Evolutionary conservation across 2,888 invertebrate genomes (phyloP).

Genomic region (Rotaria sp.): DNA sequence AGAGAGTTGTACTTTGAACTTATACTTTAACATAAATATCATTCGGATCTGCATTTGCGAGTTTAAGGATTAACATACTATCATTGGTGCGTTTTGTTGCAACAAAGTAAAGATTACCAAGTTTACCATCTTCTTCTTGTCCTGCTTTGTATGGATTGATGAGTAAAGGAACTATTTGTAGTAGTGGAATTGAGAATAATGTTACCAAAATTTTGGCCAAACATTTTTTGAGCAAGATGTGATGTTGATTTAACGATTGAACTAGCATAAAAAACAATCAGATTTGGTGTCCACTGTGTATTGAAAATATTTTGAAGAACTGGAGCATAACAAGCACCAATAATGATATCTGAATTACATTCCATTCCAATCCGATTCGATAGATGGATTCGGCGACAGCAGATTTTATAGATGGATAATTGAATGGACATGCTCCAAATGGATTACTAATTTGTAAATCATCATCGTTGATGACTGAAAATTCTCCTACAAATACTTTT

Average conservation of each 20-base stretch:
- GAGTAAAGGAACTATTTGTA: neutral
- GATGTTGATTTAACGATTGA: neutral
- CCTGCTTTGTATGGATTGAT: neutral
- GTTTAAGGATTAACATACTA: neutral
- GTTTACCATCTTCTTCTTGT: neutral
- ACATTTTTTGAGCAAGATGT: neutral
- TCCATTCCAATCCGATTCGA: neutral
- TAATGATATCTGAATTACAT: neutral
- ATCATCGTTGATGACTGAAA: neutral
- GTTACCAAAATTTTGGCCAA: neutral
- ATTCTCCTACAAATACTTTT: neutral
- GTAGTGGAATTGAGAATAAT: neutral
- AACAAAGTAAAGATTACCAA: neutral
- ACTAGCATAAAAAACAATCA: neutral
- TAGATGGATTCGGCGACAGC: neutral
- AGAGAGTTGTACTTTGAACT: neutral
- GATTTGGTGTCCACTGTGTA: conserved; percentile 3
- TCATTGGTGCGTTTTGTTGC: neutral
- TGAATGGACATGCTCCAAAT: neutral
- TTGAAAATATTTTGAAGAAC: neutral
- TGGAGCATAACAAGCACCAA: neutral
- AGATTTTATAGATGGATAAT: neutral
- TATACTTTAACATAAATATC: neutral
- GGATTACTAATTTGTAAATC: neutral
- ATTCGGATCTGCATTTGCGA: neutral